A percentile compares a stretch with the other conserved stretches of the same genome.
Evolutionary conservation across 2,888 invertebrate genomes (phyloP).

Genomic region (Bembecia ichneumoniformis): DNA sequence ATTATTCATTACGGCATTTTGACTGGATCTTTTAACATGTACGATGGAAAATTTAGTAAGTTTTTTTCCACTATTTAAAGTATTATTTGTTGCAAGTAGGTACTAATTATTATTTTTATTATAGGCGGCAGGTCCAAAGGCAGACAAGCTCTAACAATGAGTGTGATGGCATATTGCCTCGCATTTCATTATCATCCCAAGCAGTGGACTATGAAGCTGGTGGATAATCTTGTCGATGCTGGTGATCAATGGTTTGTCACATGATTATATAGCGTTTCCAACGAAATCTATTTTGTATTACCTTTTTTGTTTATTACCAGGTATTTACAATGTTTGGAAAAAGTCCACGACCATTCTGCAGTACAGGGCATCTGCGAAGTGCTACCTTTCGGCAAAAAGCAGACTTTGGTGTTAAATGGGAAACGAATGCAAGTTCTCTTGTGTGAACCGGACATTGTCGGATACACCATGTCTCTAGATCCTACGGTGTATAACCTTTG

Average conservation of each 20-base stretch:
- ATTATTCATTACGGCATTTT: slow-evolving; percentile 56
- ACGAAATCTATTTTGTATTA: background rate
- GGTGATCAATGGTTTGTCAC: slow-evolving; percentile 63
- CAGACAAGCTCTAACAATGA: slow-evolving; percentile 71
- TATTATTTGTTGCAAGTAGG: too few relatives aligned
- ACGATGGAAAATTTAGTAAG: slow-evolving; percentile 50
- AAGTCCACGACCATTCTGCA: slow-evolving; percentile 60
- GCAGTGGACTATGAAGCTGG: slow-evolving; percentile 73
- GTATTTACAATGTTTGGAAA: slow-evolving; percentile 54
- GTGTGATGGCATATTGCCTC: slow-evolving; percentile 72
- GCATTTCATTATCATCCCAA: slow-evolving; percentile 72
- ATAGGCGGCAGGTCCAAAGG: slow-evolving; percentile 47
- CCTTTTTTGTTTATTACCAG: slow-evolving; percentile 18
- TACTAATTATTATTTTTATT: slow-evolving; percentile 1
- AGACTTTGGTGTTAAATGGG: slow-evolving; percentile 42
- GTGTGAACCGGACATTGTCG: slow-evolving; percentile 60
- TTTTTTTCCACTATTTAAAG: slow-evolving; percentile 1
- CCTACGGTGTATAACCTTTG: slow-evolving; percentile 64
- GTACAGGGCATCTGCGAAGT: slow-evolving; percentile 64
- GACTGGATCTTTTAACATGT: slow-evolving; percentile 57
- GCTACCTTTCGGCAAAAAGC: slow-evolving; percentile 57
- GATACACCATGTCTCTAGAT: slow-evolving; percentile 58
- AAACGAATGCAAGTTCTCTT: slow-evolving; percentile 56
- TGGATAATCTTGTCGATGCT: slow-evolving; percentile 72
- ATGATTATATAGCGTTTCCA: background rate